These are phyloP conservation scores for Melanostoma scalare DNA, from an alignment of 2,888 invertebrate species.

Conservation along the genomic window DNA sequence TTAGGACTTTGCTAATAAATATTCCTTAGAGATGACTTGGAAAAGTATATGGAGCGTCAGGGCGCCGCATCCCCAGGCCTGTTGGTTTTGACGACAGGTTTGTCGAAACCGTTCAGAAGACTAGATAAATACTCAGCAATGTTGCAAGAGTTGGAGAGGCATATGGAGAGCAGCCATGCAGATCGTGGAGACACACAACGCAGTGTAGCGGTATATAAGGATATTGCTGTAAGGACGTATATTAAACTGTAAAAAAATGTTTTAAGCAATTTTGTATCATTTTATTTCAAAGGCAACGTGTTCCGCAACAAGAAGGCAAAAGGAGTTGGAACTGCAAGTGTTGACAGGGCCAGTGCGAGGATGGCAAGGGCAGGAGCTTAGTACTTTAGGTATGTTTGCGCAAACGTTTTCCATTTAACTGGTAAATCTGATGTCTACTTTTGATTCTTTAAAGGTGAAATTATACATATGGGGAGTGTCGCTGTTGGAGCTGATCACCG, in stretches of 20 bases:
- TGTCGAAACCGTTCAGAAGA: constrained; percentile 97
- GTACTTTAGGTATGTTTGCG: constrained; percentile 77
- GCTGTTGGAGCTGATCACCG: constrained; percentile 92
- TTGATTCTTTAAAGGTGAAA: constrained; percentile 88
- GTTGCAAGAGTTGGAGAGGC: constrained; percentile 96
- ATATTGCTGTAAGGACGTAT: constrained; percentile 90
- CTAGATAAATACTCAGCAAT: constrained; percentile 97
- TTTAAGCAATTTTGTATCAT: constrained; percentile 8
- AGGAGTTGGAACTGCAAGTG: constrained; percentile 97
- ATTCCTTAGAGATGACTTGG: constrained; percentile 88
- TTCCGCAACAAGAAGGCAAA: constrained; percentile 93
- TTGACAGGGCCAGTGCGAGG: constrained; percentile 96
- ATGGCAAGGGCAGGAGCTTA: constrained; percentile 94
- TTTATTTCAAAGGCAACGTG: constrained; percentile 88
- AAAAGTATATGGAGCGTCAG: constrained; percentile 93
- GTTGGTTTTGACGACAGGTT: constrained; percentile 93
- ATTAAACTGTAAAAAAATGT: background rate
- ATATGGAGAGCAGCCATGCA: constrained; percentile 96
- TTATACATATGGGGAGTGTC: constrained; percentile 95
- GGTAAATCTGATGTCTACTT: background rate
- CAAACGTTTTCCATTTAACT: background rate
- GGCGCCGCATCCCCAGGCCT: constrained; percentile 94
- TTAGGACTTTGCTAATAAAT: constrained; percentile 9
- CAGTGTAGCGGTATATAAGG: constrained; percentile 96
- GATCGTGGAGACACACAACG: constrained; percentile 98